Percentiles rank a stretch among this genome's conserved stretches.
phyloP scores from a whole-genome alignment of 2,113 vertebrate genomes.

The Solea solea region DNA sequence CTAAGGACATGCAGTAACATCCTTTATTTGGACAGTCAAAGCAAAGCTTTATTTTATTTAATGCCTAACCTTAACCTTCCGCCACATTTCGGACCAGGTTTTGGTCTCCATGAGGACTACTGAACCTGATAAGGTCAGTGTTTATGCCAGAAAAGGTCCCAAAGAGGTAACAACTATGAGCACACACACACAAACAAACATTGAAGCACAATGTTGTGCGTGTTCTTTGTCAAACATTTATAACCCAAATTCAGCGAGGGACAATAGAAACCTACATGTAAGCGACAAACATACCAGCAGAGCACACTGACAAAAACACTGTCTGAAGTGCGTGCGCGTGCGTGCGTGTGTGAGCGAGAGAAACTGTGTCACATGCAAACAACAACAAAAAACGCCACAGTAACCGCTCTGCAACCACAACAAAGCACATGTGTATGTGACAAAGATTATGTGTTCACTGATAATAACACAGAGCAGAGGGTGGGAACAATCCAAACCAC shows the following conservation, averaged over 20 bases:
- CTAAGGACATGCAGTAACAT: too few species aligned
- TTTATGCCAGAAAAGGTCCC: too few species aligned
- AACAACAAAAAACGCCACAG: conserved; percentile 30
- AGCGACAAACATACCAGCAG: not conserved
- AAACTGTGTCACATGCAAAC: conserved; percentile 10
- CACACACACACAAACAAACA: too few species aligned
- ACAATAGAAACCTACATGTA: not conserved
- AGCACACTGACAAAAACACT: not conserved
- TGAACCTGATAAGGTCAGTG: too few species aligned
- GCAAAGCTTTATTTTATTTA: too few species aligned
- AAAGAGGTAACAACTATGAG: too few species aligned
- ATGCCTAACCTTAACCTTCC: too few species aligned
- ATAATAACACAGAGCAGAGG: not conserved
- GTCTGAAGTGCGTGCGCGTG: not conserved
- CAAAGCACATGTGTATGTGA: conserved; percentile 7
- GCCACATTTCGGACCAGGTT: too few species aligned
- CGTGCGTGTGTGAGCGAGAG: not conserved
- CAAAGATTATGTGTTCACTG: not conserved
- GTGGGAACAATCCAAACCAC: not conserved
- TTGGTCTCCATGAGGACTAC: too few species aligned
- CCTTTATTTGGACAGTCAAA: too few species aligned
- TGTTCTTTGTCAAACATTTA: conserved; percentile 17
- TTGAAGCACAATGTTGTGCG: too few species aligned
- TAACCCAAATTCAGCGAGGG: conserved; percentile 3
- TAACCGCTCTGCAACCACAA: conserved; percentile 39